Conservation (phyloP, 2,888 invertebrate species). For the Acrobasis suavella region DNA sequence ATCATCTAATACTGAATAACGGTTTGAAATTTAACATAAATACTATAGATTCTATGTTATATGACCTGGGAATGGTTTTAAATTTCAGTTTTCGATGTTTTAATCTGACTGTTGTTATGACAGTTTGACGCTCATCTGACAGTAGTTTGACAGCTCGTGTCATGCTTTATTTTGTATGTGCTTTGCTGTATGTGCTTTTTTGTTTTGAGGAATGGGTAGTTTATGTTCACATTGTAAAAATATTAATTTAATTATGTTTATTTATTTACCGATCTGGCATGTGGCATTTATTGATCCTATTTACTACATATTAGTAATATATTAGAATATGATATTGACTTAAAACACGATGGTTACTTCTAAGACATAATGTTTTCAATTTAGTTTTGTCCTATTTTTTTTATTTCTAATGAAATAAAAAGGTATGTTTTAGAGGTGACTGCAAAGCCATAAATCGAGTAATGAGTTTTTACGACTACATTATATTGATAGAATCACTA, state of each 20-base stretch:
- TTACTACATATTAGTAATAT: neutral
- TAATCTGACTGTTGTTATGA: slow-evolving; percentile 6
- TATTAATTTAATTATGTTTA: neutral
- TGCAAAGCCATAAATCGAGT: neutral
- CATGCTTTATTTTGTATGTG: slow-evolving; percentile 26
- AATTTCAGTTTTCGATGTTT: neutral
- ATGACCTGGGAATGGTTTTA: slow-evolving; percentile 1
- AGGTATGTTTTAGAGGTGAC: neutral
- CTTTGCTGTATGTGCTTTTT: slow-evolving; percentile 27
- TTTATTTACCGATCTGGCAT: neutral
- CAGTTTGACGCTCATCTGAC: slow-evolving; percentile 14
- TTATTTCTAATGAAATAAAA: neutral
- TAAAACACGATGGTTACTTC: neutral
- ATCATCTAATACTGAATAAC: slow-evolving; percentile 7
- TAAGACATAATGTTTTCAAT: neutral
- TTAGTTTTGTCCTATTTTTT: neutral
- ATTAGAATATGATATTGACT: neutral
- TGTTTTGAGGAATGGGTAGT: slow-evolving; percentile 4
- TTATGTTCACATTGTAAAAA: neutral
- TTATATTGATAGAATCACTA: no score
- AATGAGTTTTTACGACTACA: neutral
- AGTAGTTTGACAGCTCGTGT: slow-evolving; percentile 12
- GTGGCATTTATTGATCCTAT: neutral
- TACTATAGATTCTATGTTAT: neutral
- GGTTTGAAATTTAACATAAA: neutral